These are phyloP conservation scores for Polylopha cassiicola DNA, from an alignment of 2,888 invertebrate species.

Conservation along the genomic window DNA sequence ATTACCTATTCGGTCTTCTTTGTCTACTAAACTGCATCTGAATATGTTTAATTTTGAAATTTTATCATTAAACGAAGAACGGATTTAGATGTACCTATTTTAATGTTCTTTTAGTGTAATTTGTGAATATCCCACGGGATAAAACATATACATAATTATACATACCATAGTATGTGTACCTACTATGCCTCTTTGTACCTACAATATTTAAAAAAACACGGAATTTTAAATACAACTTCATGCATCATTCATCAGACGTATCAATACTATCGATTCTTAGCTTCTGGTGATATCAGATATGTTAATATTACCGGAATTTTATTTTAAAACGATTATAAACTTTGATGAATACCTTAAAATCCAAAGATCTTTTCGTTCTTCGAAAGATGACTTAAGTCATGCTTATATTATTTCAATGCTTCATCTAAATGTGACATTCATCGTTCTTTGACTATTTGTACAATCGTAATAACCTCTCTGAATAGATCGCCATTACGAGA, in stretches of 20 bases:
- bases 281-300: constrained; percentile 67
- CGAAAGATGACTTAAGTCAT: too few species aligned
- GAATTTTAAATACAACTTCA: constrained; percentile 36
- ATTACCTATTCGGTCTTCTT: too few species aligned
- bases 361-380: too few species aligned
- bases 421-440: neutral
- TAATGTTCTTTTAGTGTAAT: neutral
- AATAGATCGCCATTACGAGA: constrained; percentile 56
- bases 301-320: constrained; percentile 51
- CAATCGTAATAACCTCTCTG: constrained; percentile 41
- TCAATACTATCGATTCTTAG: constrained; percentile 50
- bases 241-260: constrained; percentile 68
- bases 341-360: too few species aligned
- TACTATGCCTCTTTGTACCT: too few species aligned
- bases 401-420: too few species aligned
- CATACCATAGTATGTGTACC: too few species aligned
- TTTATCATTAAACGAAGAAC: constrained; percentile 6
- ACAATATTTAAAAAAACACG: too few species aligned
- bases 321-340: constrained; percentile 7
- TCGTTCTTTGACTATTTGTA: constrained; percentile 30
- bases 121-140: too few species aligned
- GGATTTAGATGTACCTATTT: constrained; percentile 29
- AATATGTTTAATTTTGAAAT: too few species aligned
- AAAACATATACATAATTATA: too few species aligned
- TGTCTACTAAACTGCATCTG: too few species aligned